These are phyloP conservation scores for Metallyticus violacea DNA, from an alignment of 2,888 invertebrate species.

Conservation along the genomic window DNA sequence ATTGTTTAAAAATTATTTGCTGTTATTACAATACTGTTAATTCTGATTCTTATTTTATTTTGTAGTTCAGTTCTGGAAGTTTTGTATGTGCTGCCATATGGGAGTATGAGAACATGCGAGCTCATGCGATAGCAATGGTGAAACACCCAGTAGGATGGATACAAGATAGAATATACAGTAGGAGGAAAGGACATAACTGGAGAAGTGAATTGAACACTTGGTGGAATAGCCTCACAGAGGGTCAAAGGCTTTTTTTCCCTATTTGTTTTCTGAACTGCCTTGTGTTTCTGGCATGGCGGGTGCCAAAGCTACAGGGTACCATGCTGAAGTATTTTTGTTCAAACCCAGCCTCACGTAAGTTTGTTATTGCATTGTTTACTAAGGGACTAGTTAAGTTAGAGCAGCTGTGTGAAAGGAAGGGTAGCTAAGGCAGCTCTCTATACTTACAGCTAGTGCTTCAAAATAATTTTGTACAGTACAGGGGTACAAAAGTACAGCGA, in stretches of 20 bases:
- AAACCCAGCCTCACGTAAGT: constrained; percentile 73
- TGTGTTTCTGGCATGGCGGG: constrained; percentile 80
- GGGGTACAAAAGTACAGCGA: too few species aligned
- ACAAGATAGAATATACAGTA: constrained; percentile 1
- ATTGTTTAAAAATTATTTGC: too few species aligned
- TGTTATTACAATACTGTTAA: too few species aligned
- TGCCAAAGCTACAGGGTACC: constrained; percentile 64
- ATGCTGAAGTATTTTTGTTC: constrained; percentile 87
- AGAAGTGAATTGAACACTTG: constrained; percentile 51
- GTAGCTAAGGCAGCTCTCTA: too few species aligned
- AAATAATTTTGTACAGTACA: too few species aligned
- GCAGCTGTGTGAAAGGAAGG: too few species aligned
- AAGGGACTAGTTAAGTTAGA: too few species aligned
- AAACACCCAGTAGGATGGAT: constrained; percentile 23
- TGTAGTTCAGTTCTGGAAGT: constrained; percentile 65
- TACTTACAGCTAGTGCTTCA: too few species aligned
- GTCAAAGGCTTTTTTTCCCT: constrained; percentile 75
- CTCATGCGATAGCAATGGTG: constrained; percentile 36
- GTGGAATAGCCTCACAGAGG: constrained; percentile 72
- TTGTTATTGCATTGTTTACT: too few species aligned
- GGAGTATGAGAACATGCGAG: constrained; percentile 75
- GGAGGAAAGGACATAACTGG: constrained; percentile 38
- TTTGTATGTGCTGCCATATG: constrained; percentile 76
- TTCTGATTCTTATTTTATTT: constrained; percentile 30
- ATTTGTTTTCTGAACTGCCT: constrained; percentile 74